Evolutionary conservation across 2,888 invertebrate species (phyloP).

Genomic region (Aphidius colemani): DNA sequence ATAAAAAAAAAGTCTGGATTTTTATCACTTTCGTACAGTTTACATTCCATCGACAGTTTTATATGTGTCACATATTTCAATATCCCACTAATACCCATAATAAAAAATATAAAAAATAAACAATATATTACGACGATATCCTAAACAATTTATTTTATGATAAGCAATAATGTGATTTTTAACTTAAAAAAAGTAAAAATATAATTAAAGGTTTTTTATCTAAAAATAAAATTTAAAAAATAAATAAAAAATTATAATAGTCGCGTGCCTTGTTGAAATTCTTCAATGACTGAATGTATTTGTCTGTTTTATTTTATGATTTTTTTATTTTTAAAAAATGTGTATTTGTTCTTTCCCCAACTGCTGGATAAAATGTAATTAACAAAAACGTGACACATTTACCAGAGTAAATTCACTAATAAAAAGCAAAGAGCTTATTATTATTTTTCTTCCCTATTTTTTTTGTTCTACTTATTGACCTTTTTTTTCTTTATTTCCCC

Average conservation of each 20-base stretch:
- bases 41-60: too few species aligned
- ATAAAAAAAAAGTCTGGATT: too few species aligned
- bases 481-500: conserved; percentile 21
- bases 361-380: conserved; percentile 24
- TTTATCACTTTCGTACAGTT: too few species aligned
- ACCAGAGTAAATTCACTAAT: conserved; percentile 21
- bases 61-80: too few species aligned
- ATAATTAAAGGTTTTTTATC: not conserved
- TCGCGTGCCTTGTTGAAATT: not conserved
- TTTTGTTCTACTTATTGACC: not conserved
- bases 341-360: conserved; percentile 14
- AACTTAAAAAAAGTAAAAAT: not conserved
- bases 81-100: too few species aligned
- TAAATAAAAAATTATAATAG: not conserved
- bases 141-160: too few species aligned
- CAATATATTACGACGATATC: too few species aligned
- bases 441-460: conserved; percentile 2
- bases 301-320: too few species aligned
- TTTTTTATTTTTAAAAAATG: not conserved
- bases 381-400: conserved; percentile 30
- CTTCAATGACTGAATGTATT: too few species aligned
- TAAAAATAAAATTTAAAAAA: too few species aligned
- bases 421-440: not conserved
- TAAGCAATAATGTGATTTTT: too few species aligned
- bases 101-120: too few species aligned